Percentiles rank a stretch among this genome's conserved stretches.
Conservation (phyloP, 2,113 vertebrate genomes). For the Notechis scutatus region DNA sequence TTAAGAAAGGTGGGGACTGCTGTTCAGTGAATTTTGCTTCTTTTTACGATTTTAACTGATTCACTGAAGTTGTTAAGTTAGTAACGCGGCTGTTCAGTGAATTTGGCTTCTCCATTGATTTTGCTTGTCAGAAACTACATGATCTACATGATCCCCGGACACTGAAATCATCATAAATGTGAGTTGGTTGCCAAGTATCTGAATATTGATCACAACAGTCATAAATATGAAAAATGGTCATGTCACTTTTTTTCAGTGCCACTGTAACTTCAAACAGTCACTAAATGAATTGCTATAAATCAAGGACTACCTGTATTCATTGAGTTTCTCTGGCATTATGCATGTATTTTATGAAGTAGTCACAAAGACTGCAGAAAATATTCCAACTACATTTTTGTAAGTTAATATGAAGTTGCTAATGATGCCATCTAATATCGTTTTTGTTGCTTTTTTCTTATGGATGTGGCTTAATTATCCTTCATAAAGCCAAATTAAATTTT, state of each 20-base stretch:
- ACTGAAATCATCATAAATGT: too few species aligned
- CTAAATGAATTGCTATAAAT: not conserved
- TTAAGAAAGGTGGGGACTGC: not conserved
- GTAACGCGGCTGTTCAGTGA: not conserved
- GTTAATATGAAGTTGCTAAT: not conserved
- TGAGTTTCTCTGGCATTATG: not conserved
- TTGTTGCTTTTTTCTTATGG: not conserved
- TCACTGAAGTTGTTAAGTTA: not conserved
- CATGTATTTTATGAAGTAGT: not conserved
- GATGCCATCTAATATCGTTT: not conserved
- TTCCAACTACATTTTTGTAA: not conserved
- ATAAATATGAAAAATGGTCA: not conserved
- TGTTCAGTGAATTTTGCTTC: not conserved
- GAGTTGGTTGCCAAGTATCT: too few species aligned
- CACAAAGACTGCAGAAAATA: not conserved
- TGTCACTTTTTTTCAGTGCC: not conserved
- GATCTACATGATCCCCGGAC: too few species aligned
- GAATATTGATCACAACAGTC: too few species aligned
- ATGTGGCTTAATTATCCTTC: constrained; percentile 18
- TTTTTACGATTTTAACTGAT: not conserved
- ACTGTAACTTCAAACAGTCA: not conserved
- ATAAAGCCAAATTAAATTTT: constrained; percentile 24
- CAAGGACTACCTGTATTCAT: not conserved
- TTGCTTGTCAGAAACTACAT: too few species aligned
- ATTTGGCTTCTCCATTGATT: not conserved